Conservation (phyloP, 2,797 vertebrate genomes). For the Helarctos malayanus region DNA sequence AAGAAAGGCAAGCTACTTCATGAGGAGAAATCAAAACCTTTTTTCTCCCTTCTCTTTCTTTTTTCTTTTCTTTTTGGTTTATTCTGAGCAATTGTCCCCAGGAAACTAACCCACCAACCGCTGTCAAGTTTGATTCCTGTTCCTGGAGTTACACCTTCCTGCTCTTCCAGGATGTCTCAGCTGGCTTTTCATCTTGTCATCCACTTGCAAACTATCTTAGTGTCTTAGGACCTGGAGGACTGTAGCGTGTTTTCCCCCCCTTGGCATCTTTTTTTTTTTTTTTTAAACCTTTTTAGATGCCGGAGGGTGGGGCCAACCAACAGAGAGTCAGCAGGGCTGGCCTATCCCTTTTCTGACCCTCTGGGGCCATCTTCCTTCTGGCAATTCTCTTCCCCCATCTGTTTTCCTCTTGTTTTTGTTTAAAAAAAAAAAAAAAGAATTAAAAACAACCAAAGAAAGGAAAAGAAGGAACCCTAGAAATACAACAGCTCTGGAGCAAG, state of each 20-base stretch:
- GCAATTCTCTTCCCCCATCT: constrained; percentile 62
- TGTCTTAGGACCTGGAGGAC: background rate
- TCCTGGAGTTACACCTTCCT: constrained; percentile 56
- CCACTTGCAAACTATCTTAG: background rate
- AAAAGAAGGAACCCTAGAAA: constrained; percentile 40
- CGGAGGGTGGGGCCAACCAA: background rate
- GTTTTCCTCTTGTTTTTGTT: constrained; percentile 62
- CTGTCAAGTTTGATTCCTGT: constrained; percentile 7
- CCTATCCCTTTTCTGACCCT: constrained; percentile 52
- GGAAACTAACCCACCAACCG: background rate
- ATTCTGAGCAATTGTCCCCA: constrained; percentile 54
- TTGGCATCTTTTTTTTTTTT: background rate
- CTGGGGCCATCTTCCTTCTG: constrained; percentile 54
- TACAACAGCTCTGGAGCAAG: background rate
- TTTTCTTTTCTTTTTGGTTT: background rate
- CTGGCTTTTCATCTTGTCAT: background rate
- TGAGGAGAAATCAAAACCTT: constrained; percentile 18
- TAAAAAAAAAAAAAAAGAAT: background rate
- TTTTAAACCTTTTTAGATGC: background rate
- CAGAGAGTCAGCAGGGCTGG: background rate
- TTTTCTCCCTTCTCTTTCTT: background rate
- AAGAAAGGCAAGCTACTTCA: background rate
- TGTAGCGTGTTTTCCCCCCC: background rate
- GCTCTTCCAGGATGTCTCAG: background rate
- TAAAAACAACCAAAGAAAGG: constrained; percentile 53